phyloP scores from a whole-genome alignment of 2,797 vertebrate species.

The Peromyscus eremicus region DNA sequence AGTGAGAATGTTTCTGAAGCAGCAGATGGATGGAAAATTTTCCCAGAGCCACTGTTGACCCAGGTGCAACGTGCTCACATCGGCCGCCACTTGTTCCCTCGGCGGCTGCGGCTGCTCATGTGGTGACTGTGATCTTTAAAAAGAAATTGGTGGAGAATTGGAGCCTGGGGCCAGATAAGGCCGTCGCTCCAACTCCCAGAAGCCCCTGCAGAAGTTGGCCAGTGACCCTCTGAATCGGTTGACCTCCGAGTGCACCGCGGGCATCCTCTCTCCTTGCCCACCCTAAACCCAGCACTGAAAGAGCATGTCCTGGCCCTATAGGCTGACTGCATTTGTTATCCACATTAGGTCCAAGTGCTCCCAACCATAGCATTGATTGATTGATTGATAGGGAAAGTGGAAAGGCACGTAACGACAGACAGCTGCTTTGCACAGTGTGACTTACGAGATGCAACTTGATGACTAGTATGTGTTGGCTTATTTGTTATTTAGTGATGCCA shows the following conservation, averaged over 20 bases:
- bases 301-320: background rate
- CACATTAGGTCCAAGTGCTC: background rate
- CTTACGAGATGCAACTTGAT: background rate
- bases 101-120: background rate
- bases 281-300: rapidly evolving
- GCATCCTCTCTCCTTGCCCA: background rate
- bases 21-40: background rate
- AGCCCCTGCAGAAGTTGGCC: background rate
- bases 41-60: background rate
- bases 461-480: background rate
- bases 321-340: background rate
- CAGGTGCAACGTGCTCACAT: background rate
- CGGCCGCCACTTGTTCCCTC: background rate
- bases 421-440: background rate
- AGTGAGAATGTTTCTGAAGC: background rate
- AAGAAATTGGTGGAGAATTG: background rate
- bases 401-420: background rate
- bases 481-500: background rate
- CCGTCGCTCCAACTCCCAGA: background rate
- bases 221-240: background rate
- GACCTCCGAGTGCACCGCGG: rapidly evolving
- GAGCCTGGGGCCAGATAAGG: background rate
- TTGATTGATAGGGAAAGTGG: background rate
- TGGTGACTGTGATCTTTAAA: background rate
- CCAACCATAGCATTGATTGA: background rate